phyloP scores from a whole-genome alignment of 2,113 vertebrate genomes.

The Dipodomys ordii region DNA sequence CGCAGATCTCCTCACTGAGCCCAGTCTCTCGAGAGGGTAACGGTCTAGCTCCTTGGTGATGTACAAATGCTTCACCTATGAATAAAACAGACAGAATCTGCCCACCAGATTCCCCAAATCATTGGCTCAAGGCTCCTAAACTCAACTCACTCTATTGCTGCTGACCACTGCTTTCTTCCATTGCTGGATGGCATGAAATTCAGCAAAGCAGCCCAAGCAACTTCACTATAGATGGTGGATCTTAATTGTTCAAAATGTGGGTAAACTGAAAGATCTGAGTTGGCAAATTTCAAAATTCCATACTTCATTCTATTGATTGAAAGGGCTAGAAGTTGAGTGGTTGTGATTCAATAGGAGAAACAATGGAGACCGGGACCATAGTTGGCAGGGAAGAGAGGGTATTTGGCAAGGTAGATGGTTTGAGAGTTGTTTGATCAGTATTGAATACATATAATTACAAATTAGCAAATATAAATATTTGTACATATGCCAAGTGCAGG shows the following conservation, averaged over 20 bases:
- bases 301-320: not conserved
- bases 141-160: fast-evolving
- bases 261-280: not conserved
- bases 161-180: not conserved
- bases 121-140: not conserved
- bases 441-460: not conserved
- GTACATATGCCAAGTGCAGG: not conserved
- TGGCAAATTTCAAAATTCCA: not conserved
- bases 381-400: not conserved
- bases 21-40: slow-evolving; percentile 90
- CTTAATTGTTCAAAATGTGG: not conserved
- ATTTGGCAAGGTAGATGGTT: not conserved
- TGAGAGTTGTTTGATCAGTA: not conserved
- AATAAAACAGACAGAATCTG: slow-evolving; percentile 8
- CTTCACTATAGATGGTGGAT: not conserved
- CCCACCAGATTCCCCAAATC: not conserved
- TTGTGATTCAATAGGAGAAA: not conserved
- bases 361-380: not conserved
- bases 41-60: slow-evolving; percentile 91
- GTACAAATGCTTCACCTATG: slow-evolving; percentile 94
- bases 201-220: not conserved
- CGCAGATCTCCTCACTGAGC: slow-evolving; percentile 92
- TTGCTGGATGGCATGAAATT: not conserved
- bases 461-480: not conserved
- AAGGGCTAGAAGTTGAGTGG: not conserved